Conservation (phyloP, 2,113 vertebrate genomes). For the Stegostoma tigrinum region DNA sequence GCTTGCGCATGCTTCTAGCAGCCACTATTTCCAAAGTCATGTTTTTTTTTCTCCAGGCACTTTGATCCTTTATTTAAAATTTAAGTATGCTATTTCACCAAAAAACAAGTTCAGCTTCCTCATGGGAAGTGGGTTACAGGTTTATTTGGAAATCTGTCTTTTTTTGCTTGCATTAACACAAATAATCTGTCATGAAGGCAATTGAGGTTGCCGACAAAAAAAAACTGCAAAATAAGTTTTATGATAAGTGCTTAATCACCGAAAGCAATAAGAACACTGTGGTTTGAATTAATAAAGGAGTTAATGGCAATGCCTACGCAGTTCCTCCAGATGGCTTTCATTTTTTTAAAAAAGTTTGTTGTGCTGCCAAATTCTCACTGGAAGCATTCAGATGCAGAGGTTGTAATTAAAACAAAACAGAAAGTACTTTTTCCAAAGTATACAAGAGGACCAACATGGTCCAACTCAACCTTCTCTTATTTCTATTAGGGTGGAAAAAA, state of each 20-base stretch:
- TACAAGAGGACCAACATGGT: background rate
- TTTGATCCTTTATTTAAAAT: background rate
- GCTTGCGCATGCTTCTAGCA: background rate
- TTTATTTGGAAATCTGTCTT: background rate
- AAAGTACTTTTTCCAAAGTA: background rate
- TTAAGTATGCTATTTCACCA: background rate
- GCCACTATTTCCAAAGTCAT: background rate
- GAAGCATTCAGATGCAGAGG: background rate
- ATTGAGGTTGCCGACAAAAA: background rate
- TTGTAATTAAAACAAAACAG: background rate
- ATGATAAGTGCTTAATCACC: background rate
- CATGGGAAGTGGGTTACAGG: background rate
- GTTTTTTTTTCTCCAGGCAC: background rate
- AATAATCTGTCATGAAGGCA: background rate
- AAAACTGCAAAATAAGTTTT: background rate
- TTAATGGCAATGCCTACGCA: slow-evolving; percentile 1
- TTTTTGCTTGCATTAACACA: background rate
- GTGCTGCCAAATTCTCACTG: slow-evolving; percentile 4
- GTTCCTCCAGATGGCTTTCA: background rate
- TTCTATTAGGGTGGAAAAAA: background rate
- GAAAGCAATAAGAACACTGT: background rate
- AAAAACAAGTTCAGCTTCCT: background rate
- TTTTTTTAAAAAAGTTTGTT: background rate
- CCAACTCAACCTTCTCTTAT: background rate
- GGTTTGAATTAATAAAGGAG: slow-evolving; percentile 4